Conservation (phyloP, 30 jellyfish, hydroid and myxozoan genomes). For the Pseudorhiza aurosa region DNA sequence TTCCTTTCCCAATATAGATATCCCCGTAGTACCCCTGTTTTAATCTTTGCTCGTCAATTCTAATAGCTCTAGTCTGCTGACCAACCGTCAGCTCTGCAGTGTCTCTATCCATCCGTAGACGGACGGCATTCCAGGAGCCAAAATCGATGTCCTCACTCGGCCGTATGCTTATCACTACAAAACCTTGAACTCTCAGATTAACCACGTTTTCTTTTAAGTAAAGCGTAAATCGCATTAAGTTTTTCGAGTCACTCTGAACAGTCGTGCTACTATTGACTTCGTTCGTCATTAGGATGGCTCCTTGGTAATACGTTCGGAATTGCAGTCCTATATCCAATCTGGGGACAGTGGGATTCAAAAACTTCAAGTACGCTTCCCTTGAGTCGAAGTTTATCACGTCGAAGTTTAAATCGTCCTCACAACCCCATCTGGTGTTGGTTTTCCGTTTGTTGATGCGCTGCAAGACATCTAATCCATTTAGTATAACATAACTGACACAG, state of each 20-base stretch:
- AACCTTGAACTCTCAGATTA: slow-evolving; percentile 36
- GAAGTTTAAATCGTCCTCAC: slow-evolving; percentile 27
- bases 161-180: slow-evolving; percentile 1
- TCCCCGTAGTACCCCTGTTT: background rate
- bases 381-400: slow-evolving; percentile 51
- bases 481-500: slow-evolving; percentile 50
- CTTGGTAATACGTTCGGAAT: slow-evolving; percentile 70
- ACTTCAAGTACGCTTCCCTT: slow-evolving; percentile 13
- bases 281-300: slow-evolving; percentile 54
- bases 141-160: slow-evolving; percentile 59
- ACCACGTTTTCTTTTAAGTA: slow-evolving; percentile 61
- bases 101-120: background rate
- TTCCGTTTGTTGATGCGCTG: slow-evolving; percentile 14
- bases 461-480: slow-evolving; percentile 12
- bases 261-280: slow-evolving; percentile 8
- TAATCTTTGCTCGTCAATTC: background rate
- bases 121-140: slow-evolving; percentile 73
- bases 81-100: slow-evolving; percentile 21
- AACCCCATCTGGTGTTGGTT: slow-evolving; percentile 24
- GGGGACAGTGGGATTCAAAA: slow-evolving; percentile 23
- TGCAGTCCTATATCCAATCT: slow-evolving; percentile 30
- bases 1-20: slow-evolving; percentile 41
- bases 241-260: slow-evolving; percentile 17
- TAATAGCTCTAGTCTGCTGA: background rate
- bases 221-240: slow-evolving; percentile 54